phyloP scores from a whole-genome alignment of 1,140 invertebrate genomes.

The Belonocnema kinseyi region DNA sequence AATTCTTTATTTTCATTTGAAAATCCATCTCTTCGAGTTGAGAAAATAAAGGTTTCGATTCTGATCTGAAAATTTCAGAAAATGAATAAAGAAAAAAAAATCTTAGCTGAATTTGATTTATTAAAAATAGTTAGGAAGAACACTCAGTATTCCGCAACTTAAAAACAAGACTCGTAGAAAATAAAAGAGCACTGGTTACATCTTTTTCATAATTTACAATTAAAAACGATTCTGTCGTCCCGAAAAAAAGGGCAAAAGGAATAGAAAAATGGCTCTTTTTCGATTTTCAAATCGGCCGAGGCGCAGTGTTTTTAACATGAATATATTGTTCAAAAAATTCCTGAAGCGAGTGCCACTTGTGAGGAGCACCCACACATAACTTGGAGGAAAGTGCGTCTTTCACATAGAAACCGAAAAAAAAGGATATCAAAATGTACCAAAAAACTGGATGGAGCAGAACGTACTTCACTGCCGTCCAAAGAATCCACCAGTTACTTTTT shows the following conservation, averaged over 20 bases:
- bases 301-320: conserved; percentile 40
- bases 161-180: background rate
- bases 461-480: conserved; percentile 39
- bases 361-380: conserved; percentile 35
- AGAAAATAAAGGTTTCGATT: too few relatives aligned
- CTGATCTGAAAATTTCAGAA: too few relatives aligned
- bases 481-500: conserved; percentile 23
- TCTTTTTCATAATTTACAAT: background rate
- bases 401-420: conserved; percentile 62
- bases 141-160: conserved; percentile 1
- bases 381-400: conserved; percentile 54
- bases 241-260: background rate
- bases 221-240: background rate
- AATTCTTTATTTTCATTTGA: too few relatives aligned
- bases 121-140: background rate
- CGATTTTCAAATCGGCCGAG: conserved; percentile 52
- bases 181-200: background rate
- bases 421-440: conserved; percentile 57
- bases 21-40: too few relatives aligned
- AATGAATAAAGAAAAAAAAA: background rate
- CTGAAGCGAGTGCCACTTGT: conserved; percentile 60
- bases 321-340: conserved; percentile 53
- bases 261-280: background rate
- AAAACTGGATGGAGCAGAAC: conserved; percentile 49
- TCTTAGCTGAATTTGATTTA: background rate